Conservation (phyloP, 2,797 vertebrate genomes). For the Gadopsis marmoratus region DNA sequence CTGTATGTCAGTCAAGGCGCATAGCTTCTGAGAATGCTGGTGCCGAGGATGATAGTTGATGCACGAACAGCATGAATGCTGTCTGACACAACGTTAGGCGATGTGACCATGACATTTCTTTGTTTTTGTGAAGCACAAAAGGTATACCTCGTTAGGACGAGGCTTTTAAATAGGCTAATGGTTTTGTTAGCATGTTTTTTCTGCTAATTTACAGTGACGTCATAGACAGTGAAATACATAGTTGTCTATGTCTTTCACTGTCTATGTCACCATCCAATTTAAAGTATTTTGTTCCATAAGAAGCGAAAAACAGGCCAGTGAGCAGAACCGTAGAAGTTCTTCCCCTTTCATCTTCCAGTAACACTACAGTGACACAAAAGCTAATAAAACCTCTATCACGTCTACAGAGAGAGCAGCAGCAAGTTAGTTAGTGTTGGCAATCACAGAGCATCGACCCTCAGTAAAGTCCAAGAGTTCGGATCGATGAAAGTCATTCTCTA, state of each 20-base stretch:
- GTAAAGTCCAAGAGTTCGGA: slow-evolving; percentile 75
- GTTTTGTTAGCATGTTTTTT: slow-evolving; percentile 19
- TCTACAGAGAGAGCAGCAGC: slow-evolving; percentile 71
- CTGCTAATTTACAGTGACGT: slow-evolving; percentile 4
- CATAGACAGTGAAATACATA: slow-evolving; percentile 2
- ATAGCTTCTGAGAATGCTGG: not conserved
- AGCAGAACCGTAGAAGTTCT: slow-evolving; percentile 34
- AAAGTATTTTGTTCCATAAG: slow-evolving; percentile 37
- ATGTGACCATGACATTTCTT: not conserved
- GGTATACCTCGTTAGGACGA: too few relatives aligned
- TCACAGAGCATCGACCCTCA: slow-evolving; percentile 80
- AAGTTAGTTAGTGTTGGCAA: slow-evolving; percentile 82
- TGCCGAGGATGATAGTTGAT: not conserved
- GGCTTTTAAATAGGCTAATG: not conserved
- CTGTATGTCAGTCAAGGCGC: not conserved
- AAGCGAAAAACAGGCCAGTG: slow-evolving; percentile 36
- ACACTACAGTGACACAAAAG: slow-evolving; percentile 67
- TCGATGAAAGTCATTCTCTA: slow-evolving; percentile 86
- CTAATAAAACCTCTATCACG: slow-evolving; percentile 74
- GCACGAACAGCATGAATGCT: not conserved
- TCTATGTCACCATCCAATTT: not conserved
- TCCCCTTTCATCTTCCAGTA: slow-evolving; percentile 55
- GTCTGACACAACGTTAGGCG: not conserved
- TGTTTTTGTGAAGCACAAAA: not conserved
- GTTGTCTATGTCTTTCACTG: too few relatives aligned